phyloP scores from a whole-genome alignment of 2,113 vertebrate species.

The Pseudolaguvia tuberculata region DNA sequence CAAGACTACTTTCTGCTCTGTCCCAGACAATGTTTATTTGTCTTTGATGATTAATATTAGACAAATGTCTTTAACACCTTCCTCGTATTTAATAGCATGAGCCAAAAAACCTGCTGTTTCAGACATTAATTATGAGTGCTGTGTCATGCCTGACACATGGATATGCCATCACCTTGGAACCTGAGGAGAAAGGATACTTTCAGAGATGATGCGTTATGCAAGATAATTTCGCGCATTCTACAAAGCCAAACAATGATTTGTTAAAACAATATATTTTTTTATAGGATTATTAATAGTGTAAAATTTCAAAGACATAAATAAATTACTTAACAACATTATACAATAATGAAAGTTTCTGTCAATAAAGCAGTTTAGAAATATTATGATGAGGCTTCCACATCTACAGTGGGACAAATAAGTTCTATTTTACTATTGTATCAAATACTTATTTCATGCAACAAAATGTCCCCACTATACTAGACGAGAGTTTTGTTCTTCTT shows the following conservation, averaged over 20 bases:
- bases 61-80: conserved; percentile 55
- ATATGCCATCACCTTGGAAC: conserved; percentile 47
- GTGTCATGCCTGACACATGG: conserved; percentile 48
- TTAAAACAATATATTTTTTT: neutral
- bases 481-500: conserved; percentile 45
- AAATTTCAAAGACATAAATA: neutral
- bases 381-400: neutral
- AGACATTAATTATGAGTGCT: conserved; percentile 56
- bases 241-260: neutral
- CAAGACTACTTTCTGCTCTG: conserved; percentile 29
- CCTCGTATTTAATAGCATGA: conserved; percentile 57
- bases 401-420: no score
- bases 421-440: no score
- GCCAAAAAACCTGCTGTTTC: conserved; percentile 55
- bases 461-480: no score
- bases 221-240: conserved; percentile 16
- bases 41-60: conserved; percentile 51
- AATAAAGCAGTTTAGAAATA: conserved; percentile 7
- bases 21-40: conserved; percentile 49
- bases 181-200: conserved; percentile 42
- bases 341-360: neutral
- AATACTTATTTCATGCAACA: no score
- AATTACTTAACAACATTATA: neutral
- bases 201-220: conserved; percentile 48
- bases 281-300: neutral